Base-by-base conservation (phyloP, 1,140 invertebrate species). In the Megathymus violae region DNA sequence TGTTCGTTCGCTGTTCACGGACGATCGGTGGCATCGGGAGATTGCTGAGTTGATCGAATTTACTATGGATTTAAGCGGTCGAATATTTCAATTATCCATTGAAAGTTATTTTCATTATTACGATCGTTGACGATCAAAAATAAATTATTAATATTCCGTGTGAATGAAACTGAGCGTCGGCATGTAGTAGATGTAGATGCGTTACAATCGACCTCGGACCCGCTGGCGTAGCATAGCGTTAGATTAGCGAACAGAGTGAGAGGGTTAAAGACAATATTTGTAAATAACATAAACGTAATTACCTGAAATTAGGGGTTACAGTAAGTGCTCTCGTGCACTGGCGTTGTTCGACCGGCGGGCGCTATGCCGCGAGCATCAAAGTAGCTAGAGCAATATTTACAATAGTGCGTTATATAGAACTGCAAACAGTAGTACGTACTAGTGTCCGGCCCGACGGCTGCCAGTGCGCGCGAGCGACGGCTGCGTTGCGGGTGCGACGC, bases 211-310 rank as follows among this genome's bases (percentile, higher is more conserved):
- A 85, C 80, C 80, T 86, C 82, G 81, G 73, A 69, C 61, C 71
- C 78, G 88, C 88, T 87, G 84, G 72, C 74, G 82, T 89, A 88
- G 88, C 80, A 80, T 89, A 89, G 85, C 65, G 76, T 80, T 90
- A 90, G 88, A 73, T 66, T 90, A 90, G 85, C 78, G 84, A 85
- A 89, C 85, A 89, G 87, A 91, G 89, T 85, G 89, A 90, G 91
- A 91, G 88, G 89, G 89, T 91, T 91, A 87, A 91, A 91, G 91
- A 92, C 91, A 92, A 92, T 92, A 92, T 91, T 89, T 91, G 90
- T 91, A 91, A 85, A 89, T 89, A 91, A 87, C 78, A 80, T 89
- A 85, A 85, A 80, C 71, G 85, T 89, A 89, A 85, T 85, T 71
- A 83, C 83, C 84, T 89, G 82, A 74, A 78, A 78, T 85, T 83